Evolutionary conservation across 2,797 vertebrate species (phyloP).

Genomic region (Amazona finschi): DNA sequence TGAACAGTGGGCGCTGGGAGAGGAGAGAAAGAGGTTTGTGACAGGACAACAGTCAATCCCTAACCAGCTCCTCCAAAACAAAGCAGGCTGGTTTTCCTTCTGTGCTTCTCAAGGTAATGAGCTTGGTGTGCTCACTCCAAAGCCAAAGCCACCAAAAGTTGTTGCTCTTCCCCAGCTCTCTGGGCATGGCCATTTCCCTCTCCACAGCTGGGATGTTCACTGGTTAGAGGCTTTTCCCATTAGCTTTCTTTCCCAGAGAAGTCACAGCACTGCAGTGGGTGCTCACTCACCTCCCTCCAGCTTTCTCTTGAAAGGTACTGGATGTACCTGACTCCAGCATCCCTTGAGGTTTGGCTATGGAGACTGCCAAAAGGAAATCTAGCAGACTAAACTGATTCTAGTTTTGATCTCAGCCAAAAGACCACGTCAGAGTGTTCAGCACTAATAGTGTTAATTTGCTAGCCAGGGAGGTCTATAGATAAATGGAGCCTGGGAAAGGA

Average conservation of each 20-base stretch:
- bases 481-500: not conserved
- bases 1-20: rapidly evolving
- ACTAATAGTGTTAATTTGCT: not conserved
- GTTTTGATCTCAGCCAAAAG: not conserved
- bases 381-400: not conserved
- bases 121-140: not conserved
- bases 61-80: not conserved
- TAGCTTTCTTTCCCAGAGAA: not conserved
- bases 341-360: not conserved
- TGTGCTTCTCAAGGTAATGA: rapidly evolving
- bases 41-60: not conserved
- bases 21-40: not conserved
- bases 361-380: not conserved
- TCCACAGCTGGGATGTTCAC: not conserved
- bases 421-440: not conserved
- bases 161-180: not conserved
- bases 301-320: not conserved
- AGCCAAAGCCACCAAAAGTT: not conserved
- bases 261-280: no score
- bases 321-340: not conserved
- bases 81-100: not conserved
- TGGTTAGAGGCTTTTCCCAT: not conserved
- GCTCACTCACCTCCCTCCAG: not conserved
- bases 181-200: not conserved
- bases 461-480: rapidly evolving